Evolutionary conservation across 2,888 invertebrate genomes (phyloP).

Genomic region (Rhingia rostrata): DNA sequence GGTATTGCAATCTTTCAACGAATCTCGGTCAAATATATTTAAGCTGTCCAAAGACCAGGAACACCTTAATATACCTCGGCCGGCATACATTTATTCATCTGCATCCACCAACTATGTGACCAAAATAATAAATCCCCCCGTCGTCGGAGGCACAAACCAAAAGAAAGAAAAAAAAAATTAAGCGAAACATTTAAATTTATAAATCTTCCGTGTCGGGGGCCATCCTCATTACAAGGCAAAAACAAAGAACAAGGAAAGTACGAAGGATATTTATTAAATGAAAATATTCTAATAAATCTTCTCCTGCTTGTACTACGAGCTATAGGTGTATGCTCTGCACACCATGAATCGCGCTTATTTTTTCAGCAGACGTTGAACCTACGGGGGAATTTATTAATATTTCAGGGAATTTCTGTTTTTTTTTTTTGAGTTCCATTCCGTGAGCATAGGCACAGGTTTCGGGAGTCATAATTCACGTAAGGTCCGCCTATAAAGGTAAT

Average conservation of each 20-base stretch:
- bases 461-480: constrained; percentile 69
- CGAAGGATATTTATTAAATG: constrained; percentile 61
- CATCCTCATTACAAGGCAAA: constrained; percentile 24
- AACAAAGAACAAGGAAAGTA: constrained; percentile 27
- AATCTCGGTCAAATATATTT: too few relatives aligned
- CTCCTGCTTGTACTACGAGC: constrained; percentile 19
- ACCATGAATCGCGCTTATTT: constrained; percentile 60
- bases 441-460: constrained; percentile 57
- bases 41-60: too few relatives aligned
- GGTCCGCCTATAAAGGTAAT: constrained; percentile 71
- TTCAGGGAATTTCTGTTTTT: constrained; percentile 24
- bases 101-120: too few relatives aligned
- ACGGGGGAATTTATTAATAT: constrained; percentile 69
- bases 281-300: constrained; percentile 73
- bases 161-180: neutral
- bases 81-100: too few relatives aligned
- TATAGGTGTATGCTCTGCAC: constrained; percentile 19
- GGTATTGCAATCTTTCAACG: too few relatives aligned
- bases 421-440: constrained; percentile 15
- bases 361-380: constrained; percentile 62
- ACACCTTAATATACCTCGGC: too few relatives aligned
- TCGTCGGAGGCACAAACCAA: too few relatives aligned
- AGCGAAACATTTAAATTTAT: constrained; percentile 34
- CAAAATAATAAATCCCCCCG: too few relatives aligned
- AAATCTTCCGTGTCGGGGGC: constrained; percentile 26